Percentiles rank a stretch among this genome's conserved stretches.
These are phyloP conservation scores for Amiota communis DNA, from an alignment of 2,888 invertebrate species.

Conservation along the genomic window DNA sequence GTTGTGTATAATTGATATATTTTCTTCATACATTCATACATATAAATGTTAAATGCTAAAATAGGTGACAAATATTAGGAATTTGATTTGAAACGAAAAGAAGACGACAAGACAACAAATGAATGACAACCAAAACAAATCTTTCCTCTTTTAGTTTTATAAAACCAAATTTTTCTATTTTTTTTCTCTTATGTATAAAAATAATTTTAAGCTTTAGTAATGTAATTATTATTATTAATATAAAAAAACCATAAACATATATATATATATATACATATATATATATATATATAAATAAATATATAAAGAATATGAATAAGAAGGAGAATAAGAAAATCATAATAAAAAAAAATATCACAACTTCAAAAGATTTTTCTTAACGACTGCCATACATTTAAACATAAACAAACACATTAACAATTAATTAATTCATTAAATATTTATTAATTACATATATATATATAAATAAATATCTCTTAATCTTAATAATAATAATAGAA, in stretches of 20 bases:
- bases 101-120: too few species aligned
- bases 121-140: too few species aligned
- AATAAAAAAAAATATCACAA: constrained; percentile 8
- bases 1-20: too few species aligned
- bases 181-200: constrained; percentile 7
- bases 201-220: not conserved
- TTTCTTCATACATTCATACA: too few species aligned
- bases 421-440: too few species aligned
- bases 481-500: too few species aligned
- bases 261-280: constrained; percentile 19
- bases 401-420: not conserved
- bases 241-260: not conserved
- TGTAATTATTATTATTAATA: not conserved
- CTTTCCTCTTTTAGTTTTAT: too few species aligned
- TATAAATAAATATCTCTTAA: too few species aligned
- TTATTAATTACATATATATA: too few species aligned
- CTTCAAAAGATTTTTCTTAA: not conserved
- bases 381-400: not conserved
- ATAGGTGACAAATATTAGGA: too few species aligned
- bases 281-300: constrained; percentile 1
- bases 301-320: not conserved
- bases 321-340: not conserved
- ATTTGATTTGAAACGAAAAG: too few species aligned
- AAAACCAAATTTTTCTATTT: not conserved
- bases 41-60: too few species aligned